Evolutionary conservation across 2,888 invertebrate species (phyloP).

Genomic region (Polietes domitor): DNA sequence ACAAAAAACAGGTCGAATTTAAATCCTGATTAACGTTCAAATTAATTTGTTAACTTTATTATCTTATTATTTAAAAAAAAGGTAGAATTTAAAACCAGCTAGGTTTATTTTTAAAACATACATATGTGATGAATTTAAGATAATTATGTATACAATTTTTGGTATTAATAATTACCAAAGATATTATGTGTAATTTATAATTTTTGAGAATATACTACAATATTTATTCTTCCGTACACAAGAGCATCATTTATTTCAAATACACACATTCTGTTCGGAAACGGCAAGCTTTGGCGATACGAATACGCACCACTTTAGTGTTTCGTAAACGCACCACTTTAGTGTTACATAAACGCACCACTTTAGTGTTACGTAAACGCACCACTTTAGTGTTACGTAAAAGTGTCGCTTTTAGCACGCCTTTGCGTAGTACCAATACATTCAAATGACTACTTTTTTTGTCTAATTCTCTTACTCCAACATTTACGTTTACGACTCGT

Average conservation of each 20-base stretch:
- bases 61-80: not conserved
- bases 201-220: not conserved
- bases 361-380: not conserved
- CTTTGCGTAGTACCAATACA: slow-evolving; percentile 12
- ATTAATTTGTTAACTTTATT: too few relatives aligned
- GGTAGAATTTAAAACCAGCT: too few relatives aligned
- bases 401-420: too few relatives aligned
- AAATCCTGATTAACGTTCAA: not conserved
- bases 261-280: not conserved
- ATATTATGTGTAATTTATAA: too few relatives aligned
- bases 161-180: not conserved
- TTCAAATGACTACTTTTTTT: slow-evolving; percentile 2
- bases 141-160: slow-evolving; percentile 6
- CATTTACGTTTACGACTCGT: not conserved
- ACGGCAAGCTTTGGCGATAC: not conserved
- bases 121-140: not conserved
- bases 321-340: too few relatives aligned
- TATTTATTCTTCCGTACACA: not conserved
- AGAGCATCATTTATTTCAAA: not conserved
- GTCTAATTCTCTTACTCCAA: slow-evolving; percentile 8
- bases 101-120: not conserved
- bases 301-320: too few relatives aligned
- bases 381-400: not conserved
- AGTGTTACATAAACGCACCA: too few relatives aligned
- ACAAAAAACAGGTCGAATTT: not conserved